Percentiles rank a stretch among this genome's conserved stretches.
Conservation (phyloP, 1,140 invertebrate species). For the Conus betulinus region DNA sequence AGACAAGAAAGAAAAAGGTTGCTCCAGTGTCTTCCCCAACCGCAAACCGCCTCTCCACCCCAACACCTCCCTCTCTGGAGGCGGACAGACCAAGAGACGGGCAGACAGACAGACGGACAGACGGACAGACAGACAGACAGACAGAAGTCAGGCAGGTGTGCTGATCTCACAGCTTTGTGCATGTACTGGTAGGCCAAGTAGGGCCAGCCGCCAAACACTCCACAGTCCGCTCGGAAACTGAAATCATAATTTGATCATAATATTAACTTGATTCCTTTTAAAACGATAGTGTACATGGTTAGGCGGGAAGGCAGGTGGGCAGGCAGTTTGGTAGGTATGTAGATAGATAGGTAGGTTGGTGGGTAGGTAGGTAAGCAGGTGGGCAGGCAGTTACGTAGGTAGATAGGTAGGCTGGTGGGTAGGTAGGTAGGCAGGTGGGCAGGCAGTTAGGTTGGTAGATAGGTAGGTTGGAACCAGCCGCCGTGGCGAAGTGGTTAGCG, state of each 20-base stretch:
- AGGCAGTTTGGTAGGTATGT: no score
- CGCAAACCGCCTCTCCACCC: background rate
- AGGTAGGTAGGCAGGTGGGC: no score
- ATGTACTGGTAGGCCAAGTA: constrained; percentile 71
- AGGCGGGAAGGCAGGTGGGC: no score
- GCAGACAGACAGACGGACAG: background rate
- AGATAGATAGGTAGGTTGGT: no score
- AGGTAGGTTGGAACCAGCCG: no score
- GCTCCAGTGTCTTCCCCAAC: background rate
- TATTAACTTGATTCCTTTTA: no score
- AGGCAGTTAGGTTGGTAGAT: no score
- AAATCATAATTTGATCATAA: background rate
- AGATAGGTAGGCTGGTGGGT: no score
- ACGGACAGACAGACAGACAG: background rate
- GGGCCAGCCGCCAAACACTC: constrained; percentile 72
- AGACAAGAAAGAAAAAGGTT: background rate
- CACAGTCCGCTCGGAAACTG: constrained; percentile 59
- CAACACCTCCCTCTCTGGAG: background rate
- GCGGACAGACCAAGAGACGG: background rate
- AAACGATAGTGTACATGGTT: no score
- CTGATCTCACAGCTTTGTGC: constrained; percentile 57
- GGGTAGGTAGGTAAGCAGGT: no score
- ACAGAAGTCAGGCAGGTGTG: background rate
- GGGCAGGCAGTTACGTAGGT: no score
- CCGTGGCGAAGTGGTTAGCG: no score